Evolutionary conservation across 2,797 vertebrate genomes (phyloP).

Genomic region (Gila robusta): DNA sequence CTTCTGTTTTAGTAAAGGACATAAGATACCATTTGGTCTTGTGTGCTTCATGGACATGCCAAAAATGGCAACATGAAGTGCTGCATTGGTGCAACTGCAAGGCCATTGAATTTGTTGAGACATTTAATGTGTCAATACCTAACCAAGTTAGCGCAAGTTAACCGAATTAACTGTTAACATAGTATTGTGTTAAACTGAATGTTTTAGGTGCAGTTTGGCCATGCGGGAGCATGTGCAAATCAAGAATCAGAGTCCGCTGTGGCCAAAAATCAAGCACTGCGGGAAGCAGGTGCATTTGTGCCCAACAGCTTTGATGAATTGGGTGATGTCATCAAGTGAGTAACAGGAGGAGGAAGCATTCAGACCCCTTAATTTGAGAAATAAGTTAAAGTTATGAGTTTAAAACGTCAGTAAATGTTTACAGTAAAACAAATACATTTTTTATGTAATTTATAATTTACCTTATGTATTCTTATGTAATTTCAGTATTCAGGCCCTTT

Average conservation of each 20-base stretch:
- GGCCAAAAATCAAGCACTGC: conserved; percentile 93
- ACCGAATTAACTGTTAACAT: neutral
- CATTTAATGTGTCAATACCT: neutral
- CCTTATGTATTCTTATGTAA: neutral
- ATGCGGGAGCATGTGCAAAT: conserved; percentile 96
- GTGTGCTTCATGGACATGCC: neutral
- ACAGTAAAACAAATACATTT: accelerated
- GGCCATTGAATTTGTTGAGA: neutral
- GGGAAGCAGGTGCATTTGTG: conserved; percentile 91
- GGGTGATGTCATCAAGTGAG: conserved; percentile 91
- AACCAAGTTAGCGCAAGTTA: neutral
- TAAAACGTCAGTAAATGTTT: neutral
- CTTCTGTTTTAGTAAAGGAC: neutral
- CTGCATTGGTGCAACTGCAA: neutral
- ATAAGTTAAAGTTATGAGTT: neutral
- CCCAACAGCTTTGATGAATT: conserved; percentile 95
- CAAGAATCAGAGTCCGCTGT: conserved; percentile 93
- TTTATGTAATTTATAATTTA: neutral
- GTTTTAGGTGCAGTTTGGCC: conserved; percentile 95
- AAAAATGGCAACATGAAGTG: neutral
- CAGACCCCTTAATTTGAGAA: neutral
- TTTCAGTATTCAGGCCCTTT: neutral
- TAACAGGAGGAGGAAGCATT: neutral
- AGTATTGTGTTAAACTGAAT: conserved; percentile 20
- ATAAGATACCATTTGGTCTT: neutral